Evolutionary conservation across 2,888 invertebrate genomes (phyloP).

Genomic region (Hipparchia semele): DNA sequence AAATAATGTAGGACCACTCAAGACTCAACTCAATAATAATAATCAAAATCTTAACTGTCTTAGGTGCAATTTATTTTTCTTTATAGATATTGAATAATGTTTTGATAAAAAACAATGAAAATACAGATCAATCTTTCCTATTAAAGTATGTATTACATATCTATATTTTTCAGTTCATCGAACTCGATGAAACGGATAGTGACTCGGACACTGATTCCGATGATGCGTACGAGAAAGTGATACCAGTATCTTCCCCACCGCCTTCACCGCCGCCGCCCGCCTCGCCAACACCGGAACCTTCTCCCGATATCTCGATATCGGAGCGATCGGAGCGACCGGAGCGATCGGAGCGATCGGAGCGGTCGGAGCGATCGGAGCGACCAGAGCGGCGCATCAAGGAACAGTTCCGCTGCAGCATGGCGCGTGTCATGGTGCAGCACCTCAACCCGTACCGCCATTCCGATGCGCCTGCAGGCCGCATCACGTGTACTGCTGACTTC

Average conservation of each 20-base stretch:
- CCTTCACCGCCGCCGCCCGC: constrained; percentile 15
- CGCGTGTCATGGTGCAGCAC: constrained; percentile 92
- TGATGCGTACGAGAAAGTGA: constrained; percentile 27
- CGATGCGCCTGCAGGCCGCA: constrained; percentile 92
- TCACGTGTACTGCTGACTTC: constrained; percentile 95
- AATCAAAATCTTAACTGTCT: too few relatives aligned
- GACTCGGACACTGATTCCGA: constrained; percentile 44
- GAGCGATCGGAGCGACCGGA: too few relatives aligned
- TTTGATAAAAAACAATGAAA: too few relatives aligned
- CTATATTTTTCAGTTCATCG: constrained; percentile 61
- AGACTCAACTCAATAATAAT: too few relatives aligned
- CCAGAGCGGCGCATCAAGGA: constrained; percentile 90
- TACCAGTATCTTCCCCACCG: not conserved
- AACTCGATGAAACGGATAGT: constrained; percentile 68
- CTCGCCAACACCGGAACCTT: constrained; percentile 23
- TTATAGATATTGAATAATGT: too few relatives aligned
- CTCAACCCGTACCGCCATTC: constrained; percentile 94
- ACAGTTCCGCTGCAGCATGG: constrained; percentile 90
- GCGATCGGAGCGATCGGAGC: too few relatives aligned
- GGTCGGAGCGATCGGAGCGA: constrained; percentile 58
- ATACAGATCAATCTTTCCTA: too few relatives aligned
- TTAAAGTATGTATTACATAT: not conserved
- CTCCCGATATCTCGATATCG: not conserved
- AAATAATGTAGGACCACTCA: too few relatives aligned
- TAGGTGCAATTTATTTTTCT: too few relatives aligned